Evolutionary conservation across 37 sponge, comb jelly and placozoan species (phyloP).

Genomic region (Beroe forskalii): DNA sequence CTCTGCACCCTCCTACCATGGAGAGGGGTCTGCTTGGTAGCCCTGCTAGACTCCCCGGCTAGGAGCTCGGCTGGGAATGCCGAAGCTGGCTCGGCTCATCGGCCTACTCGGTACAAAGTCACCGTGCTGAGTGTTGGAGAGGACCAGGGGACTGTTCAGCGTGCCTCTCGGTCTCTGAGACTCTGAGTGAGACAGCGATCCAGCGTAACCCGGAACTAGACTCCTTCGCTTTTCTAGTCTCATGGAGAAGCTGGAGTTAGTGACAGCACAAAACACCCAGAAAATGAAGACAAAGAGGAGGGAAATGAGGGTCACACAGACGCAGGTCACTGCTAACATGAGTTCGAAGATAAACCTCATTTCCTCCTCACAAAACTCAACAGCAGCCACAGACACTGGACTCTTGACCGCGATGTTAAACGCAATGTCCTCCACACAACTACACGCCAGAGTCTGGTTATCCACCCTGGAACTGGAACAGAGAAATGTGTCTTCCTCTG

Average conservation of each 20-base stretch:
- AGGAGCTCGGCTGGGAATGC: neutral
- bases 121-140: neutral
- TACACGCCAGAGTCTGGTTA: neutral
- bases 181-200: neutral
- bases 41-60: neutral
- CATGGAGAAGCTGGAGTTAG: neutral
- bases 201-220: neutral
- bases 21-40: neutral
- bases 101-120: neutral
- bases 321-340: slow-evolving; percentile 18
- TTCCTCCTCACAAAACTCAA: neutral
- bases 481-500: neutral
- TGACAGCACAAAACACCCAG: slow-evolving; percentile 26
- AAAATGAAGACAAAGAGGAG: slow-evolving; percentile 20
- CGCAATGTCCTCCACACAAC: slow-evolving; percentile 29
- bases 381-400: neutral
- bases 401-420: neutral
- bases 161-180: neutral
- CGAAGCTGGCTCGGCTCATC: neutral
- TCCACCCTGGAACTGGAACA: neutral
- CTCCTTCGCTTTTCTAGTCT: neutral
- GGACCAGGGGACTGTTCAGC: slow-evolving; percentile 38
- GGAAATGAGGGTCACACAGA: slow-evolving; percentile 6
- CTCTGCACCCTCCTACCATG: neutral
- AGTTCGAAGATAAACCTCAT: slow-evolving; percentile 14